phyloP scores from a whole-genome alignment of 2,113 vertebrate species.

The Panthera leo region DNA sequence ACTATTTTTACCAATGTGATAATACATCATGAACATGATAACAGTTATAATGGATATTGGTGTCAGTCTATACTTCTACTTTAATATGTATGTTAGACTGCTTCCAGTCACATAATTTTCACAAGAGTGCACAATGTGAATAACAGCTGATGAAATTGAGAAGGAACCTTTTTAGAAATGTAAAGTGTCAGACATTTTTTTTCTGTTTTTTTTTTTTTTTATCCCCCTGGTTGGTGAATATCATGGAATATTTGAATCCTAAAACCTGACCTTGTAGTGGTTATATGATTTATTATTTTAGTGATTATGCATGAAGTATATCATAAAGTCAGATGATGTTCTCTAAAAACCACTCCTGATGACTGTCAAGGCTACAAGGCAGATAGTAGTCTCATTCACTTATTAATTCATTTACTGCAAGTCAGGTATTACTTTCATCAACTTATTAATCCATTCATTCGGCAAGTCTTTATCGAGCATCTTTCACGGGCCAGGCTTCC shows the following conservation, averaged over 20 bases:
- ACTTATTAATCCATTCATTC: background rate
- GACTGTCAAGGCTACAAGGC: background rate
- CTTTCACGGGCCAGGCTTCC: background rate
- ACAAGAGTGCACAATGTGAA: background rate
- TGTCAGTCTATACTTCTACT: background rate
- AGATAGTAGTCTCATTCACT: background rate
- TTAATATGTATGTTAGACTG: background rate
- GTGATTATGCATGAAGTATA: background rate
- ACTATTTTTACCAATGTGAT: background rate
- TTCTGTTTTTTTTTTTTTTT: background rate
- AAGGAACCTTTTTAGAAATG: background rate
- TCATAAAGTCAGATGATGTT: background rate
- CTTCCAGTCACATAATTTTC: background rate
- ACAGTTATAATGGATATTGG: background rate
- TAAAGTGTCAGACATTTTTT: background rate
- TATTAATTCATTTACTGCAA: background rate
- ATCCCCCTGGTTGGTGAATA: background rate
- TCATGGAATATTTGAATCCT: conserved; percentile 7
- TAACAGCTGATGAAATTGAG: background rate
- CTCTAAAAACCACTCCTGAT: background rate
- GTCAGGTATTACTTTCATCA: background rate
- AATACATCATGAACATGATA: background rate
- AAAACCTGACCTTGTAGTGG: conserved; percentile 35
- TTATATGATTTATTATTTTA: conserved; percentile 35
- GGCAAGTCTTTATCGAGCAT: background rate